Conservation (phyloP, 2,888 invertebrate species). For the Drosophila colorata region DNA sequence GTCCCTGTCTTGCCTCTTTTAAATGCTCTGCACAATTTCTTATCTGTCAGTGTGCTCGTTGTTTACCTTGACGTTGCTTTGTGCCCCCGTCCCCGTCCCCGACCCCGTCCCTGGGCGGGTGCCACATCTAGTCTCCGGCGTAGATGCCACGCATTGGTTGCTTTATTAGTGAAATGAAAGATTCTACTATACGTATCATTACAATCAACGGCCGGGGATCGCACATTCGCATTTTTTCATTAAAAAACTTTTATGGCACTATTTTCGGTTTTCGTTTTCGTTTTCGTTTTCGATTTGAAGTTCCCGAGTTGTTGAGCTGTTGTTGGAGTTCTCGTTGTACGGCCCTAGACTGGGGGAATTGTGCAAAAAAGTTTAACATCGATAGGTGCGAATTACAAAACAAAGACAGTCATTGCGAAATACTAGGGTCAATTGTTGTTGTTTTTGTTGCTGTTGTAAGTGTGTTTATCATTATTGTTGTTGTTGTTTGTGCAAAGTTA, state of each 20-base stretch:
- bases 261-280: conserved; percentile 24
- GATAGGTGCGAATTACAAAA: conserved; percentile 83
- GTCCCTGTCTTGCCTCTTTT: conserved; percentile 24
- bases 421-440: conserved; percentile 35
- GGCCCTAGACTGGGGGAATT: conserved; percentile 34
- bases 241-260: conserved; percentile 59
- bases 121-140: conserved; percentile 7
- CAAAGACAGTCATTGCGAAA: conserved; percentile 57
- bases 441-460: conserved; percentile 19
- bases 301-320: conserved; percentile 21
- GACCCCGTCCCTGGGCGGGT: not conserved
- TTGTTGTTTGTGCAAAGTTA: conserved; percentile 27
- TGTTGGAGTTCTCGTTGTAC: not conserved
- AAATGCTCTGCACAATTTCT: conserved; percentile 63
- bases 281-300: conserved; percentile 16
- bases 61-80: conserved; percentile 54
- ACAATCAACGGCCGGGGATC: conserved; percentile 13
- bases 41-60: conserved; percentile 58
- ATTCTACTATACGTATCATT: conserved; percentile 37
- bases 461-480: conserved; percentile 40
- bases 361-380: conserved; percentile 67
- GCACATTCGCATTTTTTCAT: conserved; percentile 38
- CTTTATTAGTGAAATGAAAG: conserved; percentile 75
- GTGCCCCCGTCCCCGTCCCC: not conserved
- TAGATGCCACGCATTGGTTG: conserved; percentile 68